Percentiles rank a stretch among this genome's conserved stretches.
Evolutionary conservation across 1,140 invertebrate genomes (phyloP).

Genomic region (Hycleus phaleratus): DNA sequence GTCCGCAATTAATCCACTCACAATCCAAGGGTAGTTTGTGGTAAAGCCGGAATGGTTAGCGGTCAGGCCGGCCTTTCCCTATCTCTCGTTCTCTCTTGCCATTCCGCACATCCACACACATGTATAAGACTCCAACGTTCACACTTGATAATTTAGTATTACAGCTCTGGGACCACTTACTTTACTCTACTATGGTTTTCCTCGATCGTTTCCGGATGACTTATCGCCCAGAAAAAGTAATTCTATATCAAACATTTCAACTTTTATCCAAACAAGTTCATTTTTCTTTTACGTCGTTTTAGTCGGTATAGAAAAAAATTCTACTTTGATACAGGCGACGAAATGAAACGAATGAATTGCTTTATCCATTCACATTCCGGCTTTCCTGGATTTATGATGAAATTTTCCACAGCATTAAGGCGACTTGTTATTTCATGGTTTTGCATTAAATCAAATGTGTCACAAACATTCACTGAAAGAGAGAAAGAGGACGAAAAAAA

Average conservation of each 20-base stretch:
- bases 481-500: no score
- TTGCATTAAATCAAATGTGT: slow-evolving; percentile 25
- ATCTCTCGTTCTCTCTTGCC: background rate
- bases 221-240: no score
- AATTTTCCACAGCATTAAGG: slow-evolving; percentile 14
- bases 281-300: no score
- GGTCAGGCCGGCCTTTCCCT: slow-evolving; percentile 20
- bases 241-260: no score
- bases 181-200: no score
- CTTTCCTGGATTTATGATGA: background rate
- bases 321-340: no score
- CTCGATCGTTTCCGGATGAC: no score
- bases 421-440: slow-evolving; percentile 19
- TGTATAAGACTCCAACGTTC: no score
- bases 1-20: slow-evolving; percentile 33
- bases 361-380: background rate
- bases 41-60: slow-evolving; percentile 24
- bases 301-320: no score
- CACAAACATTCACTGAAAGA: slow-evolving; percentile 13
- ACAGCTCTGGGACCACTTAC: no score
- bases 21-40: slow-evolving; percentile 29
- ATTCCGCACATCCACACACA: slow-evolving; percentile 10
- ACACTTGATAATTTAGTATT: no score
- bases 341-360: background rate
- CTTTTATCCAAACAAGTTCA: no score